Conservation (phyloP, 2,888 invertebrate species). For the Hirtodrosophila alboralis region DNA sequence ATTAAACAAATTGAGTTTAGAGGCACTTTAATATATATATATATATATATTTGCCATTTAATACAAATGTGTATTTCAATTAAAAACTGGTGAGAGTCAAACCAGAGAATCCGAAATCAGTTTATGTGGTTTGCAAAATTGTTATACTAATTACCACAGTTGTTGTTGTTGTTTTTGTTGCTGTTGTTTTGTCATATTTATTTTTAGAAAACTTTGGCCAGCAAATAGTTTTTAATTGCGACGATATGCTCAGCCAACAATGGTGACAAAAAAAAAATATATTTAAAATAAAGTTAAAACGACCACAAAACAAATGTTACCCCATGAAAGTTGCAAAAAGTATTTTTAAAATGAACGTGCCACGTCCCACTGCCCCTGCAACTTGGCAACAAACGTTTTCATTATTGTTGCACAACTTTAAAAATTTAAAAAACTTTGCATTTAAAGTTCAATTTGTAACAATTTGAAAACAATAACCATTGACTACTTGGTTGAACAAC, state of each 20-base stretch:
- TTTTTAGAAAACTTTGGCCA: conserved; percentile 55
- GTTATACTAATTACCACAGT: conserved; percentile 67
- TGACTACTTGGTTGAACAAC: conserved; percentile 13
- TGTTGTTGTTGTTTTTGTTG: conserved; percentile 18
- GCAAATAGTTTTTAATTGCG: conserved; percentile 67
- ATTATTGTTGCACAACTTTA: conserved; percentile 24
- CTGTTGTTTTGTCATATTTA: conserved; percentile 27
- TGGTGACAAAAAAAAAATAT: conserved; percentile 11
- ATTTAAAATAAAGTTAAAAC: conserved; percentile 15
- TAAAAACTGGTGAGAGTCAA: conserved; percentile 11
- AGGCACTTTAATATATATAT: conserved; percentile 10
- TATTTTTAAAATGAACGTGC: conserved; percentile 13
- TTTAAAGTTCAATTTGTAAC: conserved; percentile 28
- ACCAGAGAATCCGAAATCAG: conserved; percentile 52
- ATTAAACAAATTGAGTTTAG: conserved; percentile 38
- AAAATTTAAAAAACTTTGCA: conserved; percentile 16
- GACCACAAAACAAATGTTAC: conserved; percentile 26
- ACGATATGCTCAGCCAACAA: conserved; percentile 27
- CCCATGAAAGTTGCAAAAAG: conserved; percentile 30
- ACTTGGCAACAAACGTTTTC: background rate
- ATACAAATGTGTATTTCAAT: conserved; percentile 13
- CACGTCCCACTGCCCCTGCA: background rate
- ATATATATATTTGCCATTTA: background rate
- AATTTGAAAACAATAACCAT: conserved; percentile 30
- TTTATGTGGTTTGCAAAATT: conserved; percentile 61